Evolutionary conservation across 2,888 invertebrate species (phyloP), one percentile per base, ranked within the genome.

Genomic region (Clusia tigrina): DNA sequence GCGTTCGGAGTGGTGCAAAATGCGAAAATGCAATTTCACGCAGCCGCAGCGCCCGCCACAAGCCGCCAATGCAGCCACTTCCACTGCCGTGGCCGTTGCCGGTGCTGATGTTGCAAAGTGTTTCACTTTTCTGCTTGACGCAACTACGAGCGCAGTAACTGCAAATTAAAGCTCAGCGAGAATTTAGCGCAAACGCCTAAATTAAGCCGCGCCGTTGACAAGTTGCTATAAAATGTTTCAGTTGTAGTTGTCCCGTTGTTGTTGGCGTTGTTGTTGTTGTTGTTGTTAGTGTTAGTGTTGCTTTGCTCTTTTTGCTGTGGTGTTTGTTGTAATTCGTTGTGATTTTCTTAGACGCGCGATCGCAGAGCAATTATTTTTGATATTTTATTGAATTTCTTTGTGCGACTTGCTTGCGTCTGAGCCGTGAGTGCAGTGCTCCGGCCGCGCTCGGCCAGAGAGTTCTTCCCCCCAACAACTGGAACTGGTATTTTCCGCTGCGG

Each of bases 311-410:
- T n/a, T n/a, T n/a, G n/a, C n/a, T n/a, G n/a, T n/a, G n/a, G n/a
- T n/a, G n/a, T n/a, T n/a, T n/a, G n/a, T n/a, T n/a, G n/a, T n/a
- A n/a, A n/a, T n/a, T n/a, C n/a, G n/a, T n/a, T 48, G 48, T 48
- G 22, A 48, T 48, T 20, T 18, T 15, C 48, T 48, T 17, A 42
- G 3, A 32, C n/a, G n/a, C n/a, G 3, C n/a, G 24, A 53, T n/a
- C 56, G 48, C 59, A 22, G n/a, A n/a, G 57, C 55, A 64, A 64
- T 64, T 64, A 60, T 64, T 60, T 64, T 57, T 60, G 63, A 64
- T 64, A 64, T 64, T 63, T 64, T 64, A 64, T 64, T 60, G 63
- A 64, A 60, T 60, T 64, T 64, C 60, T 57, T 56, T 60, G 60
- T 54, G 60, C 22, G 20, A n/a, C 48, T 48, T 3, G 42, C n/a